Conservation (phyloP, 2,797 vertebrate species). For the Amblyopsis hoosieri region DNA sequence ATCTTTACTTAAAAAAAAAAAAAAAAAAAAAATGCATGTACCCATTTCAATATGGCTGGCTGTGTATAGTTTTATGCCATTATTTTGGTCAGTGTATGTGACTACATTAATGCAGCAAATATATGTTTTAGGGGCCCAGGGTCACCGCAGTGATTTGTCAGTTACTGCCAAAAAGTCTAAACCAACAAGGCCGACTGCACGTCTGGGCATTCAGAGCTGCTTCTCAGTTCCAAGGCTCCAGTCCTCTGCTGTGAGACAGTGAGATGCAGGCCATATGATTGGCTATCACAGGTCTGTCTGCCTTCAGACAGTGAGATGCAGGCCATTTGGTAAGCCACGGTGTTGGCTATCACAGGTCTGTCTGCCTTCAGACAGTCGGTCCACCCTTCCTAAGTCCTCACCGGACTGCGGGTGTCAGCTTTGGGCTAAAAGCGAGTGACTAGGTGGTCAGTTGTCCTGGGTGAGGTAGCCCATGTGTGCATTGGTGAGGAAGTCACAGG, state of each 20-base stretch:
- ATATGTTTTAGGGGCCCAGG: too few relatives aligned
- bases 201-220: conserved; percentile 13
- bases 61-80: too few relatives aligned
- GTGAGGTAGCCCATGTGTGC: conserved; percentile 90
- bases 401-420: conserved; percentile 9
- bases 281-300: background rate
- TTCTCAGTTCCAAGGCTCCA: conserved; percentile 7
- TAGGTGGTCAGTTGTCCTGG: conserved; percentile 74
- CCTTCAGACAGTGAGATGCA: background rate
- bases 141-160: background rate
- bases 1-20: too few relatives aligned
- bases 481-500: conserved; percentile 97
- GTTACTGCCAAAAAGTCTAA: conserved; percentile 26
- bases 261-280: background rate
- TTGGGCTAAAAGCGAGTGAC: background rate
- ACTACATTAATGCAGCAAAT: too few relatives aligned
- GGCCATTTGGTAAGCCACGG: background rate
- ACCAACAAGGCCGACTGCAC: conserved; percentile 21
- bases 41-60: too few relatives aligned
- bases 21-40: too few relatives aligned
- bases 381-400: conserved; percentile 6
- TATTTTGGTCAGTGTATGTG: too few relatives aligned
- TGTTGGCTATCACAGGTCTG: background rate
- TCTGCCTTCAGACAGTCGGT: too few relatives aligned
- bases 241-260: conserved; percentile 3